These are phyloP conservation scores for Ibycter americanus DNA, from an alignment of 2,797 vertebrate genomes.

Conservation along the genomic window DNA sequence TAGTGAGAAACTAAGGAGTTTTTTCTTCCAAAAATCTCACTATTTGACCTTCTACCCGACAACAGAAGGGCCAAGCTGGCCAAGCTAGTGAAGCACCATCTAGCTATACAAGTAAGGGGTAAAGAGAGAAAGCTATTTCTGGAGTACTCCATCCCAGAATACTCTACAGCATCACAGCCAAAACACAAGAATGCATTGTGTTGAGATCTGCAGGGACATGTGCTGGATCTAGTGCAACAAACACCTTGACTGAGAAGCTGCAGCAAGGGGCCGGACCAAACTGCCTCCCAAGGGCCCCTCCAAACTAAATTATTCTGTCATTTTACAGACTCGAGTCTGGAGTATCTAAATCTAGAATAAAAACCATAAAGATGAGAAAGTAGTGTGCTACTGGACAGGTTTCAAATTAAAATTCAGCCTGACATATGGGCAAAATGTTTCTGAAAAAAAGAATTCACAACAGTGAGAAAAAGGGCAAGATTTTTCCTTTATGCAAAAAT, in stretches of 20 bases:
- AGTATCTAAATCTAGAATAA: neutral
- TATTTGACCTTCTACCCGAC: neutral
- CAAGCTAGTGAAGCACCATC: neutral
- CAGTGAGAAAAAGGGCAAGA: neutral
- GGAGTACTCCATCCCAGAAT: neutral
- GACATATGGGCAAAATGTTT: neutral
- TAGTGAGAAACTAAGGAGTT: neutral
- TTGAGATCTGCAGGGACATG: fast-evolving
- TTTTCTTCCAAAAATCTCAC: neutral
- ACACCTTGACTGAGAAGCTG: neutral
- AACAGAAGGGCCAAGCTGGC: neutral
- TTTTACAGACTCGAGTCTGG: neutral
- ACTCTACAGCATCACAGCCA: neutral
- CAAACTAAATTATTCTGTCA: neutral
- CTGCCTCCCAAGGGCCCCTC: neutral
- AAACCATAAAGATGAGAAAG: neutral
- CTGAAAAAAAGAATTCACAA: neutral
- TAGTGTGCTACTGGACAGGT: fast-evolving
- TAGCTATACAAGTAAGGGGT: neutral
- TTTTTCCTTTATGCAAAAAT: neutral
- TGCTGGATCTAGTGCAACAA: neutral
- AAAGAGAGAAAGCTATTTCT: neutral
- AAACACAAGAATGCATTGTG: neutral
- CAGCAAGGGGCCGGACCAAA: neutral
- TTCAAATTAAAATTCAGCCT: neutral